Percentiles rank a stretch among this genome's conserved stretches.
Evolutionary conservation across 1,140 invertebrate genomes (phyloP).

Genomic region (Hylyphantes graminicola): DNA sequence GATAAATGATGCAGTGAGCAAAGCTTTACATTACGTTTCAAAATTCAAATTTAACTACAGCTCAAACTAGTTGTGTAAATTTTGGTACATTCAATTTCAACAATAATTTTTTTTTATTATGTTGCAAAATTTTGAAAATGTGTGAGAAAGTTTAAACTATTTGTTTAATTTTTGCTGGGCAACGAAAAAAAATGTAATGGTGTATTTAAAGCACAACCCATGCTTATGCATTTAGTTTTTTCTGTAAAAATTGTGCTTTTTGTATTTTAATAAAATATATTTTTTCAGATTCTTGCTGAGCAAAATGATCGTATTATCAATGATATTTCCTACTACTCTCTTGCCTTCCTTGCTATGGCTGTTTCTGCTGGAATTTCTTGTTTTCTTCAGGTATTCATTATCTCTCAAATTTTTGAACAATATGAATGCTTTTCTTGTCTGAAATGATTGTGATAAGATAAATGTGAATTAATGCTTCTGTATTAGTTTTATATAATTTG

Average conservation of each 20-base stretch:
- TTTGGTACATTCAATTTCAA: constrained; percentile 18
- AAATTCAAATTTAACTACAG: background rate
- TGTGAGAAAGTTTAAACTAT: too few species aligned
- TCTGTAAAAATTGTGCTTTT: too few species aligned
- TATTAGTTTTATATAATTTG: too few species aligned
- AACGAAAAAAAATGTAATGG: background rate
- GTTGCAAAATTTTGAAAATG: too few species aligned
- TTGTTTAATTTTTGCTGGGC: background rate
- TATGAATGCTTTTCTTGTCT: background rate
- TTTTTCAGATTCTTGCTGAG: constrained; percentile 52
- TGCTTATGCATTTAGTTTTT: too few species aligned
- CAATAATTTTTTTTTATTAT: too few species aligned
- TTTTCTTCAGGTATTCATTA: constrained; percentile 69
- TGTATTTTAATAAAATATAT: background rate
- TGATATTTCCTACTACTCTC: constrained; percentile 75
- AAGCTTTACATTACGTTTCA: background rate
- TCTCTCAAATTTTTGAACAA: background rate
- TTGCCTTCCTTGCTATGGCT: constrained; percentile 77
- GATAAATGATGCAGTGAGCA: too few species aligned
- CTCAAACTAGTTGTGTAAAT: background rate
- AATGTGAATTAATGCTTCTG: too few species aligned
- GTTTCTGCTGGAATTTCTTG: constrained; percentile 74
- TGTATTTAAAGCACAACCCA: too few species aligned
- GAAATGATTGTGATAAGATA: too few species aligned
- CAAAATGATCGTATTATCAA: constrained; percentile 35